Conservation (phyloP, 2,113 vertebrate genomes). For the Tachuris rubrigastra region DNA sequence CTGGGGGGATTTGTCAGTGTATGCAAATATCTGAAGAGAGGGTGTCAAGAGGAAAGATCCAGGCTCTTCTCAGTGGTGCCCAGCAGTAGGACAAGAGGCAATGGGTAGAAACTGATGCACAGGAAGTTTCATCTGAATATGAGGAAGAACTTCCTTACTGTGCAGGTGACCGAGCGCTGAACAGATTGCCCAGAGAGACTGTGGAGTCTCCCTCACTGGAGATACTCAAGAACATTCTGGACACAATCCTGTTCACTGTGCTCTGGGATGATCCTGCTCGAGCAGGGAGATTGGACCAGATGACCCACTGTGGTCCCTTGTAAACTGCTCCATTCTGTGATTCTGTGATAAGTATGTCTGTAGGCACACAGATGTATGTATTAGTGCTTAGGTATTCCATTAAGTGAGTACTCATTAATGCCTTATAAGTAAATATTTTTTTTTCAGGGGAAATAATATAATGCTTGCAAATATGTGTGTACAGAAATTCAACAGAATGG, state of each 20-base stretch:
- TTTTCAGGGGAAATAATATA: not conserved
- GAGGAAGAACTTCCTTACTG: not conserved
- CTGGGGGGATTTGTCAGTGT: no score
- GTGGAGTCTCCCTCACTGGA: not conserved
- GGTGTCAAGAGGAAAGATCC: accelerated
- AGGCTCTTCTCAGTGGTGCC: not conserved
- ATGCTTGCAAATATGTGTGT: not conserved
- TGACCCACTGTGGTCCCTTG: not conserved
- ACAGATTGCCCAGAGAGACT: not conserved
- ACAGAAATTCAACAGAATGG: not conserved
- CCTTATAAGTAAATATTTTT: not conserved
- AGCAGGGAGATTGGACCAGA: not conserved
- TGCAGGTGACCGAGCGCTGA: not conserved
- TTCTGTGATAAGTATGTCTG: not conserved
- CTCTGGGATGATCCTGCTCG: not conserved
- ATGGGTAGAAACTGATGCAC: not conserved
- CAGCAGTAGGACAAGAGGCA: accelerated
- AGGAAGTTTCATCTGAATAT: not conserved
- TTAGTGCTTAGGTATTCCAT: not conserved
- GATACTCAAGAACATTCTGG: not conserved
- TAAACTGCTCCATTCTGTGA: not conserved
- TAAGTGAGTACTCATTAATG: not conserved
- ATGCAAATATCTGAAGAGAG: not conserved
- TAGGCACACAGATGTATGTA: not conserved
- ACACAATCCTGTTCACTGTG: not conserved